Base-by-base conservation (phyloP, 2,797 vertebrate species). In the Siniperca undulata region DNA sequence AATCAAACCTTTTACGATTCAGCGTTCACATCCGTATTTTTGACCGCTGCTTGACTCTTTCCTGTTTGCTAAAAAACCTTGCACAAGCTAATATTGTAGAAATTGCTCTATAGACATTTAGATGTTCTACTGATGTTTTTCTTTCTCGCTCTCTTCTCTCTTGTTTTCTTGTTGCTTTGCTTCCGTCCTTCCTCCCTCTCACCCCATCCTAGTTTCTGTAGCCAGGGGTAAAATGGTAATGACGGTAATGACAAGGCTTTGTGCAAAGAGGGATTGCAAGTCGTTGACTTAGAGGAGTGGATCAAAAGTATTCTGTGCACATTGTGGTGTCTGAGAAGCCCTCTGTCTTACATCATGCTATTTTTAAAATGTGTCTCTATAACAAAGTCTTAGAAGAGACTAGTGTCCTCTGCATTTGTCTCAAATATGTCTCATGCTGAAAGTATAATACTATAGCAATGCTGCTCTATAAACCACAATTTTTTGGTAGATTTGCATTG, bases 181-280 rank as follows among this genome's bases (percentile, higher is more conserved):
- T 34, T 30, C 5, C 44, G 48, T n/a, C 30, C 34, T 6, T 6
- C 42, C 74, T 19, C 48, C 38, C 4, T 44, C 74, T 40, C 56
- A 38, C 58, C 24, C 24, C n/a, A 42, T 74, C 56, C 50, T 22
- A n/a, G 34, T 70, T 80, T 71, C 66, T 60, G 66, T 70, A 80
- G 83, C 83, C 24, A 14, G 71, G 76, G 82, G 86, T 85, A 69
- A 86, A 90, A 84, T 87, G 80, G 64, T 91, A 91, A 94, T 88
- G 81, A 91, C 55, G 40, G 59, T 80, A 83, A 88, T 84, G 85
- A 85, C 80, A 76, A 74, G 60, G 70, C 77, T 77, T 84, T 81
- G 72, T 64, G 73, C 66, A 66, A 61, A 65, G 50, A 83, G 48
- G 53, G 74, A 84, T 86, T 78, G 67, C 87, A 82, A 80, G 83